phyloP scores from a whole-genome alignment of 2,888 invertebrate species.

The Eupithecia dodoneata region DNA sequence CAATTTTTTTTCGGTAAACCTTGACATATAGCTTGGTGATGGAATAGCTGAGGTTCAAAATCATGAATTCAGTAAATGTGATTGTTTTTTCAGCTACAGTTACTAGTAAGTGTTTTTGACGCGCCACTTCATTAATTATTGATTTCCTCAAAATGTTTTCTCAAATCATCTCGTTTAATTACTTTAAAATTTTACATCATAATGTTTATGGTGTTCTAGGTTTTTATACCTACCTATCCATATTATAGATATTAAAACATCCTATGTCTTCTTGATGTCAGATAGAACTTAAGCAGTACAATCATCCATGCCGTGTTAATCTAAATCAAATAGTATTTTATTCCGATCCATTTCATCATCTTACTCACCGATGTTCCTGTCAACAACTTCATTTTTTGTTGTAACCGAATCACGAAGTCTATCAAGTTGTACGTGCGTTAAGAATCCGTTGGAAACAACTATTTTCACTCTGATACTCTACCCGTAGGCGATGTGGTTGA shows the following conservation, averaged over 20 bases:
- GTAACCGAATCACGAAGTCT: slow-evolving; percentile 60
- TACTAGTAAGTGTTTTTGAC: not conserved
- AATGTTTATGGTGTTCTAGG: slow-evolving; percentile 9
- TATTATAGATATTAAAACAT: slow-evolving; percentile 7
- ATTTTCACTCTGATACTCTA: slow-evolving; percentile 19
- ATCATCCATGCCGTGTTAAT: not conserved
- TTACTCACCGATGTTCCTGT: slow-evolving; percentile 26
- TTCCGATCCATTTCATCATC: slow-evolving; percentile 15
- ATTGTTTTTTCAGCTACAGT: not conserved
- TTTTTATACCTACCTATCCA: slow-evolving; percentile 8
- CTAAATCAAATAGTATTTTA: slow-evolving; percentile 18
- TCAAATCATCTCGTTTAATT: slow-evolving; percentile 38
- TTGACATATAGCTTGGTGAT: not conserved
- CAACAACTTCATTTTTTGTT: slow-evolving; percentile 59
- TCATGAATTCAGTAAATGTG: not conserved
- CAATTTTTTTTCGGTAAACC: slow-evolving; percentile 42
- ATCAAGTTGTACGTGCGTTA: slow-evolving; percentile 69
- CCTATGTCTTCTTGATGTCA: not conserved
- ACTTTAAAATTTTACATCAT: slow-evolving; percentile 3
- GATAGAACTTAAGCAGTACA: not conserved
- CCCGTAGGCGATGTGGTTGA: slow-evolving; percentile 63
- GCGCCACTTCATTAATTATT: not conserved
- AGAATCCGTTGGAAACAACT: slow-evolving; percentile 50
- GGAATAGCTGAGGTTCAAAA: not conserved
- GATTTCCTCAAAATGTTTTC: slow-evolving; percentile 36